Conservation (phyloP, 1,140 invertebrate species). For the Calephelis virginiensis region DNA sequence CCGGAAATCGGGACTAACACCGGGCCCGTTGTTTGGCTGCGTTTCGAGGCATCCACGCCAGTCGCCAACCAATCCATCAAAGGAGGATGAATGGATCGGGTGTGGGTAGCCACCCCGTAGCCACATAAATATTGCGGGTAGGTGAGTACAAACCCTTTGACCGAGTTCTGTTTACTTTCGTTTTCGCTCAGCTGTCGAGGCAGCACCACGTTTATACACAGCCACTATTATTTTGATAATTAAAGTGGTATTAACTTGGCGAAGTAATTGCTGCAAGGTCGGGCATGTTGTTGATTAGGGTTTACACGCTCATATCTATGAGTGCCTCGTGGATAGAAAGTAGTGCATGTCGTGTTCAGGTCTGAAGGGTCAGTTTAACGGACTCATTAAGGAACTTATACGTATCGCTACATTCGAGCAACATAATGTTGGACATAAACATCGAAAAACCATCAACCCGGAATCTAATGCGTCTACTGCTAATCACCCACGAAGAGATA, state of each 20-base stretch:
- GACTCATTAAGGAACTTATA: too few species aligned
- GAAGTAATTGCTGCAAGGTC: constrained; percentile 12
- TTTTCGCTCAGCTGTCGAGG: constrained; percentile 79
- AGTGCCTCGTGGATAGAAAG: not conserved
- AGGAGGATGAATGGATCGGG: constrained; percentile 68
- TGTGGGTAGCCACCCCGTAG: constrained; percentile 61
- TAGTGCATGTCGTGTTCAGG: too few species aligned
- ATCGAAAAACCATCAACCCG: too few species aligned
- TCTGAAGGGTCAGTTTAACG: too few species aligned
- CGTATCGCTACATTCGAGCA: too few species aligned
- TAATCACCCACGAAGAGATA: too few species aligned
- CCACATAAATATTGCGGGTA: constrained; percentile 78
- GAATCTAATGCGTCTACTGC: too few species aligned
- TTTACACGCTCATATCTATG: not conserved
- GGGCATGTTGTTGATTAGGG: constrained; percentile 20
- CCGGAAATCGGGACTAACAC: constrained; percentile 67
- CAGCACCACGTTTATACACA: constrained; percentile 59
- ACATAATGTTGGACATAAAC: too few species aligned
- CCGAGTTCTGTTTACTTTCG: constrained; percentile 80
- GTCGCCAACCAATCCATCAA: constrained; percentile 76
- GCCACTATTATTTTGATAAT: constrained; percentile 77
- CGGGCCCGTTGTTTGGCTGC: constrained; percentile 56
- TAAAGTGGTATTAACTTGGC: constrained; percentile 65
- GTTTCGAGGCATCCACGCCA: constrained; percentile 69
- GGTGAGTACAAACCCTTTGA: constrained; percentile 79